Conservation (phyloP, 2,113 vertebrate species). For the Xyliphius kryptos region DNA sequence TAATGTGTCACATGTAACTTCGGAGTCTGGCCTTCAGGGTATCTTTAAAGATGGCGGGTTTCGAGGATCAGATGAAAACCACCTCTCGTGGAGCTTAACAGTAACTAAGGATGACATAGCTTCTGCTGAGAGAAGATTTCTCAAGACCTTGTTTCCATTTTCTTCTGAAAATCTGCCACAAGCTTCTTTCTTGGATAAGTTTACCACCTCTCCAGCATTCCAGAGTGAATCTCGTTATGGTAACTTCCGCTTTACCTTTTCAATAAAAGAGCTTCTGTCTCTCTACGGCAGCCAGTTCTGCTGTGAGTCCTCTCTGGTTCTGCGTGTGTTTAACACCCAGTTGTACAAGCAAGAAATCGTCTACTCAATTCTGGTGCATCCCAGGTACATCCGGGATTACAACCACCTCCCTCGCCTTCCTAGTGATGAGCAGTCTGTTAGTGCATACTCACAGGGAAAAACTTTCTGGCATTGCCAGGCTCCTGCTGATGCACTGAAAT, state of each 20-base stretch:
- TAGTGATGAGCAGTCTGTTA: background rate
- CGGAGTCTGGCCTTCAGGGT: too few relatives aligned
- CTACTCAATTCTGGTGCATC: constrained; percentile 29
- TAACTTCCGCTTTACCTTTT: constrained; percentile 24
- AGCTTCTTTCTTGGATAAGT: background rate
- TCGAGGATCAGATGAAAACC: background rate
- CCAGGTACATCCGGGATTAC: background rate
- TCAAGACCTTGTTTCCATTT: background rate
- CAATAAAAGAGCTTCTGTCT: constrained; percentile 7
- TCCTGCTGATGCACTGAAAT: constrained; percentile 14
- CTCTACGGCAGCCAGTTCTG: constrained; percentile 8
- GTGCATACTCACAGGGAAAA: constrained; percentile 1
- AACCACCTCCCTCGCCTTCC: constrained; percentile 18
- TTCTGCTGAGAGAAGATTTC: background rate
- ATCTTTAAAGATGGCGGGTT: constrained; percentile 16
- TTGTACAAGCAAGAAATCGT: constrained; percentile 7
- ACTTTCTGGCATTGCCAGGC: constrained; percentile 29
- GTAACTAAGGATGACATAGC: constrained; percentile 9
- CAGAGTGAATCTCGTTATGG: constrained; percentile 15
- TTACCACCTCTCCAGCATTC: constrained; percentile 24
- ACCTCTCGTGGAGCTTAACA: constrained; percentile 9
- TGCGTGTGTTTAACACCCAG: constrained; percentile 14
- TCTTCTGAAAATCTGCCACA: background rate
- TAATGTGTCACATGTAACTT: too few relatives aligned
- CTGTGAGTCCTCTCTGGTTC: background rate